Base-by-base conservation (phyloP, 2,797 vertebrate species). In the Dromococcyx pavoninus region DNA sequence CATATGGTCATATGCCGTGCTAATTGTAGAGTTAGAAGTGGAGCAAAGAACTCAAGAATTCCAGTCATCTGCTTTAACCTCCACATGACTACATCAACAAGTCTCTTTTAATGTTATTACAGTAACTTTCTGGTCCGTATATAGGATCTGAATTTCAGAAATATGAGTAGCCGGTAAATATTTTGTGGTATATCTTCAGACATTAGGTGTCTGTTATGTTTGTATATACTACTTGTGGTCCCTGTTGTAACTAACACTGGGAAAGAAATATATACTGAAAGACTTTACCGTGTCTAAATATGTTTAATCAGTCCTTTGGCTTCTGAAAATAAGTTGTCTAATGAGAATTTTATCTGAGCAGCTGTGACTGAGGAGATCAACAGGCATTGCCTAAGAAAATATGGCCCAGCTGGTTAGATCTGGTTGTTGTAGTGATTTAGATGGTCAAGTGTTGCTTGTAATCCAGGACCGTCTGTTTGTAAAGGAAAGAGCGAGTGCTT, bases 401-500 rank as follows among this genome's bases (percentile, higher is more conserved):
- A 98, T 98, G 98, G 98, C 98, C 98, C 99, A 99, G 99, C 99
- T 99, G 99, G 98, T 98, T 97, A 98, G 98, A 98, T 98, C 98
- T 98, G 98, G 98, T 99, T 98, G 98, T 98, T 98, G 98, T 98
- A 98, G 98, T 98, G 98, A 99, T 99, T 99, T 99, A 99, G 99
- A 99, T 98, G 99, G 99, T 99, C 98, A 99, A 99, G 99, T 99
- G 98, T 98, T 98, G 98, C 98, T 99, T 98, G 98, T 99, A 98
- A 98, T 99, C 98, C 98, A 98, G 97, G 97, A 97, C 98, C 98
- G 98, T 99, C 99, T 99, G 98, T 98, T 98, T 98, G 98, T 94
- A 96, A 98, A 95, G 97, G 96, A 97, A 98, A 98, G 98, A 98
- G 98, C 98, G 98, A 98, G 97, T 98, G 98, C 98, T 98, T 98